Base-by-base conservation (phyloP, 2,113 vertebrate species). In the Pterocles burchelli region DNA sequence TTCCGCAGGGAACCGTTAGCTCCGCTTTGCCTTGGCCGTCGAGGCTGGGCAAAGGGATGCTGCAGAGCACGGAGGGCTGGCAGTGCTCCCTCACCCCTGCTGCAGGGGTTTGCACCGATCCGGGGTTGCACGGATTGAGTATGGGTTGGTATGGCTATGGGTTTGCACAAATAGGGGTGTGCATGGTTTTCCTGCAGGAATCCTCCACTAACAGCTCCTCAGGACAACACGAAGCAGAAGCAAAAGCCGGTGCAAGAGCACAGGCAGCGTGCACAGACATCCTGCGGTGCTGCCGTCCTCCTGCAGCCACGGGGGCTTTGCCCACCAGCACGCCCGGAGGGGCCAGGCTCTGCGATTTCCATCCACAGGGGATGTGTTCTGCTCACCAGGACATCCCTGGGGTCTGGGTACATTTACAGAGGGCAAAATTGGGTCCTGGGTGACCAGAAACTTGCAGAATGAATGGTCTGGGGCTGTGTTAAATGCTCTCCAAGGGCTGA, bases 161-260 rank as follows among this genome's bases (percentile, higher is more conserved):
- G 78, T 17, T 77, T 2, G 5, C 29, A 3, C 2, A 33, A 59
- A 6, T 11, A 41, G 48, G 49, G 72, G 15, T 59, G n/a, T 55
- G 51, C 51, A 20, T 0, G 48, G 66, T 68, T 94, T 88, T 94
- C 81, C 77, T 41, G 22, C 1, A 11, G 59, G 83, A 86, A 81
- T 38, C 55, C 86, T 95, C 31, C 3, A 2, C 78, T 79, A 34
- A 62, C 6, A 31, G 72, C 68, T 52, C 43, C 67, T 85, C 34
- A 59, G 51, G 93, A 93, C 80, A 70, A 97, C 29, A 80, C 0
- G 10, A 84, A 97, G 95, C 91, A 77, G 81, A 95, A 96, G 95
- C 81, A 0, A 76, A 95, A 94, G 96, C 96, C 43, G 88, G 33
- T 54, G 36, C 3, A 3, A 14, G 91, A 82, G 70, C 88, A 76